Percentiles rank a stretch among this genome's conserved stretches.
Conservation (phyloP, 2,888 invertebrate genomes). For the Ectemnius lituratus region DNA sequence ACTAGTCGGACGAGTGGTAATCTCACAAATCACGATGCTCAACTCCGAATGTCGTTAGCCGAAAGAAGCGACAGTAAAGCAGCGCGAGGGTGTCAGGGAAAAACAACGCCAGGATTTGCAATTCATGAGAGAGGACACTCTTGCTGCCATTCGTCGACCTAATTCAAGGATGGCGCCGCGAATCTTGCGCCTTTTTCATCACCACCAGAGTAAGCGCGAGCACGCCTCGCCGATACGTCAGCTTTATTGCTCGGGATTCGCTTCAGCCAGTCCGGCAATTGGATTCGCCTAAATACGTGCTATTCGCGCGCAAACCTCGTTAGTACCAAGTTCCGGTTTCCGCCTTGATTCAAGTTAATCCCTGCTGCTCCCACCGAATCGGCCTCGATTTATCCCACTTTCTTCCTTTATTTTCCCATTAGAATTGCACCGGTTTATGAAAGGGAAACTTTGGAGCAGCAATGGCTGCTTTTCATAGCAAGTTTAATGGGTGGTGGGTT, state of each 20-base stretch:
- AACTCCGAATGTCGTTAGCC: not conserved
- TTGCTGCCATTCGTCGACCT: constrained; percentile 42
- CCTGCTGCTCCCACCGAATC: too few species aligned
- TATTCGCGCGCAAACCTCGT: not conserved
- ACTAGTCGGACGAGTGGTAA: not conserved
- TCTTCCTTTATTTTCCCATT: too few species aligned
- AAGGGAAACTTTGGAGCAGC: too few species aligned
- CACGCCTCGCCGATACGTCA: not conserved
- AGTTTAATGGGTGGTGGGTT: too few species aligned
- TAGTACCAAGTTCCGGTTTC: too few species aligned
- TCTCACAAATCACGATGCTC: not conserved
- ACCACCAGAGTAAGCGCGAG: constrained; percentile 29
- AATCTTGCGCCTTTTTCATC: constrained; percentile 18
- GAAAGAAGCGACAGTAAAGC: not conserved
- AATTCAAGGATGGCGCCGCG: constrained; percentile 45
- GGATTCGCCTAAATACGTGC: constrained; percentile 1
- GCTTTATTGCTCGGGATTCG: constrained; percentile 5
- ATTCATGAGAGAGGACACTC: constrained; percentile 45
- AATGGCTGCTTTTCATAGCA: too few species aligned
- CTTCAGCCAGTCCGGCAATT: not conserved
- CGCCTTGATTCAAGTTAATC: too few species aligned
- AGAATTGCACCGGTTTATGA: too few species aligned
- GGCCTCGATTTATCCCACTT: too few species aligned
- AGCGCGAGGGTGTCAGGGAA: constrained; percentile 21
- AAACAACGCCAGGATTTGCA: constrained; percentile 44